Evolutionary conservation across 1,140 invertebrate genomes (phyloP).

Genomic region (Hyposmocoma kahamanoa): DNA sequence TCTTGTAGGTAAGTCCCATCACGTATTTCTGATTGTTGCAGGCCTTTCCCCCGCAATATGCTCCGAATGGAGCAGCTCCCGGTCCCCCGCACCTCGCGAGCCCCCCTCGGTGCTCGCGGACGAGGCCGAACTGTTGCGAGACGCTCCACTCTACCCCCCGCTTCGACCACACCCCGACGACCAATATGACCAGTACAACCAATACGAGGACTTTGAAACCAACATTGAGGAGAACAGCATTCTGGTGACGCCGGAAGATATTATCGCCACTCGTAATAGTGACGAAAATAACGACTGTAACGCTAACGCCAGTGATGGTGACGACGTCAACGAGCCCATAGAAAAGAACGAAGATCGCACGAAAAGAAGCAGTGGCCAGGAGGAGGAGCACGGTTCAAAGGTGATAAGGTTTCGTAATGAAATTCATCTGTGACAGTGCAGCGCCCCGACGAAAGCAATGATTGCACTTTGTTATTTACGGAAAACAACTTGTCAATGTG

Average conservation of each 20-base stretch:
- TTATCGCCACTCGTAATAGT: too few relatives aligned
- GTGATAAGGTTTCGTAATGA: too few relatives aligned
- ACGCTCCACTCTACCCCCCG: conserved; percentile 55
- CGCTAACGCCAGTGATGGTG: conserved; percentile 17
- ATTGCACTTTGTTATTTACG: too few relatives aligned
- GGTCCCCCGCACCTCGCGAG: conserved; percentile 21
- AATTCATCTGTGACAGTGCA: too few relatives aligned
- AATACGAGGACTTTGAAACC: conserved; percentile 18
- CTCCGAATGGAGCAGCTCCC: conserved; percentile 41
- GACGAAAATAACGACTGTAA: too few relatives aligned
- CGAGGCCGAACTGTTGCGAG: conserved; percentile 44
- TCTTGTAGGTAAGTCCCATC: too few relatives aligned
- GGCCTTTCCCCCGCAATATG: conserved; percentile 30
- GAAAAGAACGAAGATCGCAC: conserved; percentile 12
- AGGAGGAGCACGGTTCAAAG: conserved; percentile 20
- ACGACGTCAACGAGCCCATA: conserved; percentile 26
- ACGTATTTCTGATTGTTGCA: too few relatives aligned
- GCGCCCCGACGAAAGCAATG: too few relatives aligned
- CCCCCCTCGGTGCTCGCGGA: conserved; percentile 19
- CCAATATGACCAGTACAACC: conserved; percentile 7
- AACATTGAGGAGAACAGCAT: conserved; percentile 19
- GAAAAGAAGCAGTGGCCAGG: conserved; percentile 21
- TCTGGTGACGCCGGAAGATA: conserved; percentile 15
- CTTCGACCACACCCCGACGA: conserved; percentile 24
- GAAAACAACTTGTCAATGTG: too few relatives aligned